Conservation (phyloP, 2,888 invertebrate species). For the Napeogenes sylphis region DNA sequence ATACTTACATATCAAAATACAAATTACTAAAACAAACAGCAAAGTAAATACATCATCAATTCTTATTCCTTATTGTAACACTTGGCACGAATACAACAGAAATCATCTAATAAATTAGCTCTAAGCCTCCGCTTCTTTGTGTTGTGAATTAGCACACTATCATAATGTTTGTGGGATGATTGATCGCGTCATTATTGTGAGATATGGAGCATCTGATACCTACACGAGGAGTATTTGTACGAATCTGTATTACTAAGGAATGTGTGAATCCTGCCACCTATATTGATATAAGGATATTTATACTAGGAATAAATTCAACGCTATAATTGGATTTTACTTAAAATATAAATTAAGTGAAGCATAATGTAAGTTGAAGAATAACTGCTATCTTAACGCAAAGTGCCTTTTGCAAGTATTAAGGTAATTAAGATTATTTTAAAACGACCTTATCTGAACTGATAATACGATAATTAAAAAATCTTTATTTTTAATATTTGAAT, state of each 20-base stretch:
- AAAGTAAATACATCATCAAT: conserved; percentile 1
- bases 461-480: too few species aligned
- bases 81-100: background rate
- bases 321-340: too few species aligned
- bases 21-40: background rate
- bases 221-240: conserved; percentile 5
- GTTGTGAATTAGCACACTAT: conserved; percentile 37
- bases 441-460: too few species aligned
- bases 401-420: too few species aligned
- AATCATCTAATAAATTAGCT: background rate
- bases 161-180: conserved; percentile 22
- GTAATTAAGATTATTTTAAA: too few species aligned
- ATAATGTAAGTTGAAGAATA: too few species aligned
- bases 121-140: conserved; percentile 7
- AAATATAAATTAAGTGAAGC: too few species aligned
- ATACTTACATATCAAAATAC: background rate
- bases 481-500: too few species aligned
- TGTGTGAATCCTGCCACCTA: background rate
- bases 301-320: too few species aligned
- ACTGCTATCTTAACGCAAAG: too few species aligned
- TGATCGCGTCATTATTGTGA: conserved; percentile 22
- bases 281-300: background rate
- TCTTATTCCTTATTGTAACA: background rate
- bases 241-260: background rate
- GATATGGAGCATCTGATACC: conserved; percentile 4